Evolutionary conservation across 2,888 invertebrate genomes (phyloP), one percentile per base, ranked within the genome.

Genomic region (Tanypteryx hageni): DNA sequence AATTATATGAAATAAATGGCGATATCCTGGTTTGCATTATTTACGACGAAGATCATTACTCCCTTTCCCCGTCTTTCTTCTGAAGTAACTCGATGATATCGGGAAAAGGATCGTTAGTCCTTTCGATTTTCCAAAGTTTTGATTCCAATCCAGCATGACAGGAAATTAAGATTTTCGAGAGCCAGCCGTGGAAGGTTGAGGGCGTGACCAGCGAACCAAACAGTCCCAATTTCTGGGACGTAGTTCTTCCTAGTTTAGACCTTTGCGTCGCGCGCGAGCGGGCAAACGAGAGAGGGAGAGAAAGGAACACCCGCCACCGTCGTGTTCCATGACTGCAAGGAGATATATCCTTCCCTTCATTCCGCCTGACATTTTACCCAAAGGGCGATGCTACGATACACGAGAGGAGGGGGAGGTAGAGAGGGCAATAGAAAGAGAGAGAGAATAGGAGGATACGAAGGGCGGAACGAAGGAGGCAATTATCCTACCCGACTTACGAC

Each of bases 271-370:
- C 76, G 27, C 76, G 27, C 76, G 22, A 22, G 27, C 76, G 27
- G 22, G 76, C 27, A 13, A 22, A 76, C 27, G 22, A 44, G 44
- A 44, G 44, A 76, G 76, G 22, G 27, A 76, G 76, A 76, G 76
- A 10, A 68, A 68, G 68, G 76, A 22, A 27, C 27, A 22, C 76
- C 76, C 76, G 22, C 27, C 76, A 76, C 27, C 76, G 27, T 27
- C 22, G 76, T 27, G 76, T 76, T 76, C 76, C 76, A 76, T 76
- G 76, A 76, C 76, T 76, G 76, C 76, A 27, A 22, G 76, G n/a
- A 5, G 76, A 27, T 76, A 76, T 27, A 27, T 27, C 76, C 76
- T 76, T 27, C 76, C 76, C 44, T 44, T 44, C 44, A 44, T 44
- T 44, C 44, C 44, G 44, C 44, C 27, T 76, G 76, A 76, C 76